Conservation (phyloP, 2,113 vertebrate genomes). For the Ceyx melanurus region DNA sequence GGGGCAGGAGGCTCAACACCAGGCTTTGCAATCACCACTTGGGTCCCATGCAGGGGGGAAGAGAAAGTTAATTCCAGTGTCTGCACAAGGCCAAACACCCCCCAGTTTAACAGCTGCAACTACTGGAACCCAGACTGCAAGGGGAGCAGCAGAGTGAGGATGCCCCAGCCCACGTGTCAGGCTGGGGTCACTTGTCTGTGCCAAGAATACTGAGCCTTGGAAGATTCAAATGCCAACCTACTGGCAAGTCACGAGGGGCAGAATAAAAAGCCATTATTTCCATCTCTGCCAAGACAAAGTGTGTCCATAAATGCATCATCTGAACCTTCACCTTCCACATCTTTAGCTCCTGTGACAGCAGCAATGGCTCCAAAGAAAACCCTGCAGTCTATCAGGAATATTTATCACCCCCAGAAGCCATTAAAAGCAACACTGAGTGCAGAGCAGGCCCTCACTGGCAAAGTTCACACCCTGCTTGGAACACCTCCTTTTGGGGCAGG, state of each 20-base stretch:
- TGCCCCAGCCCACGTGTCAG: not conserved
- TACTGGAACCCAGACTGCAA: not conserved
- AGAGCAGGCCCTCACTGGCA: not conserved
- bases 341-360: not conserved
- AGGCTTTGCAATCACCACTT: conserved; percentile 59
- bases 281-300: not conserved
- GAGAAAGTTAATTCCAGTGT: conserved; percentile 84
- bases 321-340: not conserved
- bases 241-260: not conserved
- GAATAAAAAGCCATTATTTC: conserved; percentile 8
- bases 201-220: conserved; percentile 44
- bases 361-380: not conserved
- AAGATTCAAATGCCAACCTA: conserved; percentile 23
- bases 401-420: not conserved
- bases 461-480: not conserved
- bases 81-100: conserved; percentile 76
- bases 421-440: not conserved
- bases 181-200: conserved; percentile 32
- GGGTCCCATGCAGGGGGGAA: conserved; percentile 55
- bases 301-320: not conserved
- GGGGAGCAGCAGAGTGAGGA: conserved; percentile 27
- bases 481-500: not conserved
- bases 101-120: conserved; percentile 74
- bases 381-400: not conserved
- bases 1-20: not conserved